phyloP scores from a whole-genome alignment of 2,113 vertebrate genomes.

The Cathartes aura region DNA sequence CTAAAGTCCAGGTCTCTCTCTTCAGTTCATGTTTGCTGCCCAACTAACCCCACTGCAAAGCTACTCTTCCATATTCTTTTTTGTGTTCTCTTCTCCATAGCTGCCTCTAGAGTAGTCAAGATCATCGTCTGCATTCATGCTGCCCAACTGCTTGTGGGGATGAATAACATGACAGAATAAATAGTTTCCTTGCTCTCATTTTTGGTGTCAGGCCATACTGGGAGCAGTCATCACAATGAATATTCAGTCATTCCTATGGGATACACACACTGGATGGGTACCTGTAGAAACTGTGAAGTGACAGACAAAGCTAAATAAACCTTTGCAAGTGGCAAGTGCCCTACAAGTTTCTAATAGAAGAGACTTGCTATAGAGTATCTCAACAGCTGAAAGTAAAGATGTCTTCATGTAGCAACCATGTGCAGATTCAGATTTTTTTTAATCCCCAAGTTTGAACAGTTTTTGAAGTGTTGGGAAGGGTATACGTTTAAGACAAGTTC shows the following conservation, averaged over 20 bases:
- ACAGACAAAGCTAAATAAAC: background rate
- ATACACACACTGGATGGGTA: background rate
- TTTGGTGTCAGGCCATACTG: background rate
- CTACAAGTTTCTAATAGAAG: background rate
- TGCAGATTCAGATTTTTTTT: background rate
- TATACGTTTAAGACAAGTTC: background rate
- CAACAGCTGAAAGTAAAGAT: background rate
- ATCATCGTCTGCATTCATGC: background rate
- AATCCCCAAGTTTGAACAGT: background rate
- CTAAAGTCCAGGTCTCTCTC: background rate
- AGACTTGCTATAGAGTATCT: background rate
- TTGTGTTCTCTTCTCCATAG: background rate
- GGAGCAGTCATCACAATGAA: background rate
- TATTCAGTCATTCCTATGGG: background rate
- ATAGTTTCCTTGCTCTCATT: background rate
- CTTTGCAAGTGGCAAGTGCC: background rate
- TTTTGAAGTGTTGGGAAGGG: rapidly evolving
- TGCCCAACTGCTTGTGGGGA: background rate
- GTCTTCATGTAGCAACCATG: background rate
- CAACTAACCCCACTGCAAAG: background rate
- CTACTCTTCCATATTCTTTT: background rate
- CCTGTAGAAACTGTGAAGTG: background rate
- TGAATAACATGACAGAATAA: background rate
- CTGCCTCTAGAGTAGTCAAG: background rate
- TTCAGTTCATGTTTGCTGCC: background rate